Conservation (phyloP, 2,888 invertebrate genomes). For the Sphaerophoria taeniata region DNA sequence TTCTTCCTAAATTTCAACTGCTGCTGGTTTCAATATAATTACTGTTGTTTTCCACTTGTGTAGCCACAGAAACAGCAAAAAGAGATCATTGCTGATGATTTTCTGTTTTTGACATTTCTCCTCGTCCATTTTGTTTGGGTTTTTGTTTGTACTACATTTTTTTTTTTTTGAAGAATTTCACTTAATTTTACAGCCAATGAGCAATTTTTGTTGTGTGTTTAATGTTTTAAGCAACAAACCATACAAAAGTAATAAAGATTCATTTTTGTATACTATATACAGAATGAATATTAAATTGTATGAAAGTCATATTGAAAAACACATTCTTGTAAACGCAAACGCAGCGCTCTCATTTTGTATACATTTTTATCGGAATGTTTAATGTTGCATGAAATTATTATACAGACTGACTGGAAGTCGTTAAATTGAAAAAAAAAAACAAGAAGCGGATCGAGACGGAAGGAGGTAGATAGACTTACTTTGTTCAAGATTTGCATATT, state of each 20-base stretch:
- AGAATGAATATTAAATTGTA: conserved; percentile 32
- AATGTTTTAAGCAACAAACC: conserved; percentile 1
- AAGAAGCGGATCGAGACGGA: no score
- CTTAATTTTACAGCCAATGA: conserved; percentile 67
- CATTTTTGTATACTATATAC: conserved; percentile 2
- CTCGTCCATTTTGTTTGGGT: no score
- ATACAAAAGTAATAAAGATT: not conserved
- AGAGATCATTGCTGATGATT: conserved; percentile 9
- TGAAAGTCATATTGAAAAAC: not conserved
- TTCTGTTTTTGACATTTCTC: not conserved
- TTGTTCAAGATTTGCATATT: not conserved
- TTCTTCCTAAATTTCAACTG: not conserved
- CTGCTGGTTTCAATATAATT: conserved; percentile 21
- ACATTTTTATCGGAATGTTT: conserved; percentile 13
- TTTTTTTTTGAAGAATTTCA: conserved; percentile 28
- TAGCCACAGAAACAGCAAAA: conserved; percentile 10
- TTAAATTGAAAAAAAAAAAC: conserved; percentile 6
- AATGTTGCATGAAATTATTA: conserved; percentile 36
- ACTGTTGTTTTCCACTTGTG: not conserved
- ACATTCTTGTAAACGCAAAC: not conserved
- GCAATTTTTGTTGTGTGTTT: conserved; percentile 58
- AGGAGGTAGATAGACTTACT: not conserved
- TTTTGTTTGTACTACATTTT: no score
- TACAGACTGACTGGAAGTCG: conserved; percentile 25
- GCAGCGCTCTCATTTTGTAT: not conserved